A percentile compares a stretch with the other conserved stretches of the same genome.
Evolutionary conservation across 2,797 vertebrate species (phyloP).

Genomic region (Micromesistius poutassou): DNA sequence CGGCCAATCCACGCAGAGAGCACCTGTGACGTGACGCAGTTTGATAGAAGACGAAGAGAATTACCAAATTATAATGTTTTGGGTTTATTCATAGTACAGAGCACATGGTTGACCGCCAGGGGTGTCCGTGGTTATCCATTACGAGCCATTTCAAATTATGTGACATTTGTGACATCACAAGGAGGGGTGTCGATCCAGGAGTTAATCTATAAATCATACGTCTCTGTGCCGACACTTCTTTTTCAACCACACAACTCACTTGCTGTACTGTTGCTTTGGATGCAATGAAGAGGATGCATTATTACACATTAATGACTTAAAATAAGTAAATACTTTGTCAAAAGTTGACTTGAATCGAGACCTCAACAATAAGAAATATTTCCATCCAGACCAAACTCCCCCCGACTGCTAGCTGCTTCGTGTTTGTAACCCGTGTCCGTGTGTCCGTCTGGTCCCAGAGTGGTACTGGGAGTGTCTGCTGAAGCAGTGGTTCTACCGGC

Average conservation of each 20-base stretch:
- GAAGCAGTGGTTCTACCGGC: conserved; percentile 85
- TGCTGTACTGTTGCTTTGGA: background rate
- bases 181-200: background rate
- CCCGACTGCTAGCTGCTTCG: background rate
- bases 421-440: background rate
- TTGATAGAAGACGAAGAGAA: background rate
- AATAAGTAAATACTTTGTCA: no score
- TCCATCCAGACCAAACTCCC: background rate
- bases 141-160: no score
- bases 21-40: background rate
- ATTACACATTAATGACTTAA: background rate
- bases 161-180: no score
- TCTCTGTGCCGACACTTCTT: background rate
- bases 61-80: background rate
- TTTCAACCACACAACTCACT: background rate
- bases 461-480: conserved; percentile 98
- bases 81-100: background rate
- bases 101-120: background rate
- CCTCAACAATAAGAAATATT: background rate
- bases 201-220: background rate
- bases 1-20: background rate
- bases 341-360: background rate
- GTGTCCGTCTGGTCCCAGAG: conserved; percentile 67
- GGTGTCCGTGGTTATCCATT: background rate
- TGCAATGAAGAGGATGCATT: background rate